These are phyloP conservation scores for Aporophyla nigra DNA, from an alignment of 2,888 invertebrate species.

Conservation along the genomic window DNA sequence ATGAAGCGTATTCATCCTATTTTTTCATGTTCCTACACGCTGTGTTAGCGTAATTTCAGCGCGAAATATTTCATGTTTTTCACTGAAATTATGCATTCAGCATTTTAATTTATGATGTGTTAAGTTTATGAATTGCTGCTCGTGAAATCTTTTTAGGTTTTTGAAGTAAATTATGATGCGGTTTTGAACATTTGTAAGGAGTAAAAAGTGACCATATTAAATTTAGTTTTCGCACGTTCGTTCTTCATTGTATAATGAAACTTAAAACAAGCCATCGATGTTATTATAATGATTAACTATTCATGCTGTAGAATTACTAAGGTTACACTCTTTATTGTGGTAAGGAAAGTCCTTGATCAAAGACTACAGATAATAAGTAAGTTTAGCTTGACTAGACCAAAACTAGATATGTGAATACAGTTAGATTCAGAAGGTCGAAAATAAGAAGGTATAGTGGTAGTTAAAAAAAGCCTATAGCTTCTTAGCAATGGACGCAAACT, in stretches of 20 bases:
- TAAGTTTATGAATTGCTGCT: constrained; percentile 50
- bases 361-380: not conserved
- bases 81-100: constrained; percentile 49
- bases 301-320: too few relatives aligned
- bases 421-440: not conserved
- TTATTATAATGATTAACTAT: too few relatives aligned
- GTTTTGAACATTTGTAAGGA: constrained; percentile 14
- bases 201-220: not conserved
- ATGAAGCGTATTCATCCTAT: constrained; percentile 14
- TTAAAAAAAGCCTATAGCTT: too few relatives aligned
- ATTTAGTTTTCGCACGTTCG: not conserved
- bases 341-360: not conserved
- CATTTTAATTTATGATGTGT: constrained; percentile 61
- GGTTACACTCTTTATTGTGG: too few relatives aligned
- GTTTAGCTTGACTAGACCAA: not conserved
- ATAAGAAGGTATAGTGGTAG: too few relatives aligned
- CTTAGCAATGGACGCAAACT: too few relatives aligned
- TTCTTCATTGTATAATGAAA: not conserved
- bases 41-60: constrained; percentile 34
- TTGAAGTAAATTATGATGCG: constrained; percentile 39
- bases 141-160: constrained; percentile 32
- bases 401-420: not conserved
- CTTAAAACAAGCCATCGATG: not conserved
- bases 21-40: constrained; percentile 22
- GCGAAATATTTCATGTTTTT: constrained; percentile 47